Base-by-base conservation (phyloP, 2,113 vertebrate genomes). In the Lamprologus callipterus region DNA sequence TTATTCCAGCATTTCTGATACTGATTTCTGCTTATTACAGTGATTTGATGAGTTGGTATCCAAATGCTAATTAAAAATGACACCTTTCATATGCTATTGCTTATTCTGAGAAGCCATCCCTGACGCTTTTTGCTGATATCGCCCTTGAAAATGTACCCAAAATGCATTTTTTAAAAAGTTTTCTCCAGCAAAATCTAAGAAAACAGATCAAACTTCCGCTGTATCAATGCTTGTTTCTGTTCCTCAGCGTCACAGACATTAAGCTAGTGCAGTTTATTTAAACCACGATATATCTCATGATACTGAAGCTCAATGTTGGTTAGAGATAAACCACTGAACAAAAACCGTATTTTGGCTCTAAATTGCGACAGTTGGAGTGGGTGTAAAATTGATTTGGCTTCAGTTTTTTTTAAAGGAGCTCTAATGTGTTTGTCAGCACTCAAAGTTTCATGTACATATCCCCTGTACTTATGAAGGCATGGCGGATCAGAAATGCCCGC, bases 101-200 rank as follows among this genome's bases (percentile, higher is more conserved):
- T 45, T 73, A 10, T 47, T 73, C 3, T 28, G 21, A 73, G 6
- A 45, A 73, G 68, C 21, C 14, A 17, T 26, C 37, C 14, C 65
- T 42, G 37, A 45, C 0, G 2, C 40, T 16, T 26, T 42, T 45
- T 28, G 14, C 11, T 73, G 0, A 73, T 26, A 26, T 26, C 0
- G 9, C 21, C 40, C 21, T 45, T 73, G 40, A 28, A 73, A 45
- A 45, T 47, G 21, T 73, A 26, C 68, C 21, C 21, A 47, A 45
- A 47, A 47, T 17, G 14, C 40, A 10, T 37, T 13, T 35, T 37
- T 37, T 23, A 2, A 0, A 0, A 14, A 45, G 21, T 45, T 73
- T 26, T 73, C 68, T 73, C 68, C 19, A 26, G 1, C 13, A 23
- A 17, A 73, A 17, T 10, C 13, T 73, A 9, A 73, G 37, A 45